A percentile compares a stretch with the other conserved stretches of the same genome.
These are phyloP conservation scores for Akabosia matsudoensis DNA, from an alignment of 1,140 invertebrate species.

Conservation along the genomic window DNA sequence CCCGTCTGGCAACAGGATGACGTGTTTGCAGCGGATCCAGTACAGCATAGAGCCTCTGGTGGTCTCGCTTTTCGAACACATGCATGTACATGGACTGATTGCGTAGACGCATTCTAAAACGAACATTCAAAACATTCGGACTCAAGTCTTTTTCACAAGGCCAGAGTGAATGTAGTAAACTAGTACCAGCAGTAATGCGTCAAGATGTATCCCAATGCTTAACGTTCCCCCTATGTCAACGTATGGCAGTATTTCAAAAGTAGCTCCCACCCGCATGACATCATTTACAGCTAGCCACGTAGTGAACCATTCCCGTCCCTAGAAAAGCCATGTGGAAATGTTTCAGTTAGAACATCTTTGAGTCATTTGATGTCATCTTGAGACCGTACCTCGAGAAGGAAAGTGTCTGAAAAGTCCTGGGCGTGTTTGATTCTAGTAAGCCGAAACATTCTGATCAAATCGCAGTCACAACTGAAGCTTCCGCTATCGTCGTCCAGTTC, in stretches of 20 bases:
- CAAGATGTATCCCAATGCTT: constrained; percentile 53
- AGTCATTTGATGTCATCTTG: no score
- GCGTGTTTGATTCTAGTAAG: constrained; percentile 56
- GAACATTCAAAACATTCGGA: not conserved
- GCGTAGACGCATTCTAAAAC: constrained; percentile 52
- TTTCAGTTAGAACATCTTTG: no score
- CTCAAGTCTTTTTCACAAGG: constrained; percentile 50
- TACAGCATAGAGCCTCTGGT: constrained; percentile 47
- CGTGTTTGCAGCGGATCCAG: constrained; percentile 54
- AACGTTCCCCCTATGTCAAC: constrained; percentile 60
- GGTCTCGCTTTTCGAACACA: constrained; percentile 61
- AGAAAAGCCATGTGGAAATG: constrained; percentile 39
- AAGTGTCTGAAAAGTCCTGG: constrained; percentile 56
- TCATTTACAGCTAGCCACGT: constrained; percentile 55
- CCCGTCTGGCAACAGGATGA: constrained; percentile 60
- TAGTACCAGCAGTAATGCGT: constrained; percentile 48
- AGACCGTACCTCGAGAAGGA: constrained; percentile 53
- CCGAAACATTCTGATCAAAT: constrained; percentile 54
- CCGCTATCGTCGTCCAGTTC: not conserved
- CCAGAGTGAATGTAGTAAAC: constrained; percentile 38
- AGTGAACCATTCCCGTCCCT: constrained; percentile 57
- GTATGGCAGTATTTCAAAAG: constrained; percentile 56
- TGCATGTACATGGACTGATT: constrained; percentile 57
- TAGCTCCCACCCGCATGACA: constrained; percentile 52
- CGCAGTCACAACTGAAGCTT: constrained; percentile 28